Conservation (phyloP, 2,113 vertebrate species). For the Bujurquina vittata region DNA sequence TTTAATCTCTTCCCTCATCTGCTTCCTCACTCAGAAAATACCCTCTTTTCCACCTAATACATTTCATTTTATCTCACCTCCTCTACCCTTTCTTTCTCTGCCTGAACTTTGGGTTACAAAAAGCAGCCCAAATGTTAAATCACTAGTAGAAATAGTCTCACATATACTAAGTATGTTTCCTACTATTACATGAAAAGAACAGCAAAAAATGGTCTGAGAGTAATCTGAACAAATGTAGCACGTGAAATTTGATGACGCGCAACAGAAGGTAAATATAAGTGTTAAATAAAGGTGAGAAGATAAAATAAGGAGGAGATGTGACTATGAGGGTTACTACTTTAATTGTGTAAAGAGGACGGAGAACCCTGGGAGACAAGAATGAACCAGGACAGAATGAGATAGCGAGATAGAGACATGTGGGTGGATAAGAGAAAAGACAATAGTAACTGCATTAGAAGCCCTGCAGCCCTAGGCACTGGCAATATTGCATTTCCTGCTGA, state of each 20-base stretch:
- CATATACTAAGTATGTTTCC: background rate
- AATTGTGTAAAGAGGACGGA: slow-evolving; percentile 50
- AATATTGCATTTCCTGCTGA: slow-evolving; percentile 74
- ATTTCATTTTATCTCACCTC: slow-evolving; percentile 19
- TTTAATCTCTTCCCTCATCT: slow-evolving; percentile 8
- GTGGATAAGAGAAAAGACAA: slow-evolving; percentile 73
- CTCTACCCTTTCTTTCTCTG: background rate
- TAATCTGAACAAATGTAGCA: background rate
- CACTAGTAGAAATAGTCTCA: background rate
- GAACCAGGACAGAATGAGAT: slow-evolving; percentile 64
- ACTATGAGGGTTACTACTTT: slow-evolving; percentile 40
- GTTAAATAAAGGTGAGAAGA: background rate
- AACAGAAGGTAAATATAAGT: background rate
- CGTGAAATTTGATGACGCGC: background rate
- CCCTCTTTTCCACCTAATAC: background rate
- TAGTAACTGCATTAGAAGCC: slow-evolving; percentile 72
- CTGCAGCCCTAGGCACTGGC: slow-evolving; percentile 40
- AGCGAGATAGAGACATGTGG: slow-evolving; percentile 65
- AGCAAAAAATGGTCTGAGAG: background rate
- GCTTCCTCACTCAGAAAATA: slow-evolving; percentile 24
- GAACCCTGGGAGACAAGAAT: slow-evolving; percentile 57
- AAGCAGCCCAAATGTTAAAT: background rate
- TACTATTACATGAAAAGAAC: background rate
- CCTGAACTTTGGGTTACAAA: background rate
- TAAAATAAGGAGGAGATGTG: slow-evolving; percentile 33